phyloP scores from a whole-genome alignment of 92 coral and sea anemone genomes.

The Desmophyllum pertusum region DNA sequence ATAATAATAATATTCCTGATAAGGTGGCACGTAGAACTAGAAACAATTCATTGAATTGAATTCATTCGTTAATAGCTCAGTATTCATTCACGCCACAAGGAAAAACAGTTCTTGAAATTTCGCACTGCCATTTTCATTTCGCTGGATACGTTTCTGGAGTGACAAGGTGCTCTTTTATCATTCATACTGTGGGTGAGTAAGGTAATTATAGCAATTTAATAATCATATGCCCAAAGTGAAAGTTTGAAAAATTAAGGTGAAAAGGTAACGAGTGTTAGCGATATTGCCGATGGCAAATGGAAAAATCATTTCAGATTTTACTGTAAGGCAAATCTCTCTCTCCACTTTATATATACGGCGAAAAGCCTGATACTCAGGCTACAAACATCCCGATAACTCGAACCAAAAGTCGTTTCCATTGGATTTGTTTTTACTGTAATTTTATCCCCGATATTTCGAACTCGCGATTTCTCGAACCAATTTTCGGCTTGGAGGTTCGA shows the following conservation, averaged over 20 bases:
- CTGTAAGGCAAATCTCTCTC: no score
- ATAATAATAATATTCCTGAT: constrained; percentile 4
- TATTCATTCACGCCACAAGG: background rate
- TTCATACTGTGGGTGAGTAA: background rate
- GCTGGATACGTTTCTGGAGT: background rate
- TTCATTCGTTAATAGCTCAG: background rate
- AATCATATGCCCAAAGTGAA: background rate
- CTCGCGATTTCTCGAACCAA: no score
- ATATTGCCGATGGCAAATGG: no score
- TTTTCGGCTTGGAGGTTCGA: no score
- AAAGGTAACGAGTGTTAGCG: background rate
- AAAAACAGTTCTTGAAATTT: background rate
- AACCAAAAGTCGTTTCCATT: no score
- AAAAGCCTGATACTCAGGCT: no score
- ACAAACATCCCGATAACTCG: no score
- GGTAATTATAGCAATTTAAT: background rate
- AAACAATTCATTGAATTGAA: no score
- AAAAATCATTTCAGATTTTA: no score
- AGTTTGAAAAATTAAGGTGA: background rate
- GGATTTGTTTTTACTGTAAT: no score
- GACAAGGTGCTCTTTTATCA: background rate
- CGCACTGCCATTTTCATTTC: background rate
- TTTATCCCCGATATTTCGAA: no score
- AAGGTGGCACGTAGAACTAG: background rate
- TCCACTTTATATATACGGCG: no score